Evolutionary conservation across 1,140 invertebrate genomes (phyloP).

Genomic region (Nephila pilipes): DNA sequence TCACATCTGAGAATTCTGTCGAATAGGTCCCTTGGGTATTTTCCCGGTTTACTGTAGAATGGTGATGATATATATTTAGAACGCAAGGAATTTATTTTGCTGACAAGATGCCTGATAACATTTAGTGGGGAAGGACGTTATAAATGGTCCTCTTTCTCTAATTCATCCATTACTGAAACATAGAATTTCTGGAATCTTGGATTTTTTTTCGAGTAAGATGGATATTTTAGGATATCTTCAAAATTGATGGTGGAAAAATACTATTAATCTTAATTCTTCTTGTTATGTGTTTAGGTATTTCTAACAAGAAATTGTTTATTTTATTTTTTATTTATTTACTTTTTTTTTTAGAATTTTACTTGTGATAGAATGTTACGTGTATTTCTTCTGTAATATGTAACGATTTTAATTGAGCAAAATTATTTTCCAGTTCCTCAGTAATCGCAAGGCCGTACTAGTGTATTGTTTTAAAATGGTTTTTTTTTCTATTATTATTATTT

Average conservation of each 20-base stretch:
- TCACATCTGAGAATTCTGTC: not conserved
- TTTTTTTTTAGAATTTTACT: no score
- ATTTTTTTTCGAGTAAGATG: not conserved
- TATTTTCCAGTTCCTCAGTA: no score
- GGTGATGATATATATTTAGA: conserved; percentile 3
- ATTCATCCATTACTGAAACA: not conserved
- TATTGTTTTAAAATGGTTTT: no score
- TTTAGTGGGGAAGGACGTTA: not conserved
- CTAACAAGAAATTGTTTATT: not conserved
- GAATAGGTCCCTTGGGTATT: not conserved
- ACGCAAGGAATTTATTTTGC: not conserved
- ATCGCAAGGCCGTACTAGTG: no score
- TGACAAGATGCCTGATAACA: conserved; percentile 4
- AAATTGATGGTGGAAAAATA: not conserved
- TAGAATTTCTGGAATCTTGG: not conserved
- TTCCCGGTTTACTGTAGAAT: not conserved
- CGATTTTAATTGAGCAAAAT: no score
- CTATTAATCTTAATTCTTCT: no score
- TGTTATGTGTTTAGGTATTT: not conserved
- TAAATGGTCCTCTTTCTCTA: not conserved
- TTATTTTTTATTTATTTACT: not conserved
- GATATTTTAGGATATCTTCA: not conserved
- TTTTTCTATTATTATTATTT: no score
- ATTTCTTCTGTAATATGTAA: no score
- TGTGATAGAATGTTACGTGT: not conserved